phyloP scores from a whole-genome alignment of 2,888 invertebrate species.

The Gymnocheta viridis region DNA sequence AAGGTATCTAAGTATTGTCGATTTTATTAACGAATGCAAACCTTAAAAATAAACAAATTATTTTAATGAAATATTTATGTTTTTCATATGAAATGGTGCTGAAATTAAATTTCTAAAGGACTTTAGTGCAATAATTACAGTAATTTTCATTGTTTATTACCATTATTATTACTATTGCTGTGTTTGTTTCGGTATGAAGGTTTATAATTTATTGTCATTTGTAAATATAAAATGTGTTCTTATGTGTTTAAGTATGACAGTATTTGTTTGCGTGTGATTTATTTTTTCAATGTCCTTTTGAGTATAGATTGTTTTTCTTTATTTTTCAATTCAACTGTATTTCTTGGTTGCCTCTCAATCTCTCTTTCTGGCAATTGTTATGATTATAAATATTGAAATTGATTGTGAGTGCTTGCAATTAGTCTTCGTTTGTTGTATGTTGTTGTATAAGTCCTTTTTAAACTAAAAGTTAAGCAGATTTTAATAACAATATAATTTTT shows the following conservation, averaged over 20 bases:
- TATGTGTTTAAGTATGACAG: background rate
- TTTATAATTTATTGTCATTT: slow-evolving; percentile 4
- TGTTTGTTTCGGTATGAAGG: background rate
- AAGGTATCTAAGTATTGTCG: no score
- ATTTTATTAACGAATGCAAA: no score
- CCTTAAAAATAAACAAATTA: no score
- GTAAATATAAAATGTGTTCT: slow-evolving; percentile 4
- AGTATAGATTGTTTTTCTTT: background rate
- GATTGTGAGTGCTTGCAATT: background rate
- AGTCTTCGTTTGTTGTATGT: background rate
- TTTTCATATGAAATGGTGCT: background rate
- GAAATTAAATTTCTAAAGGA: background rate
- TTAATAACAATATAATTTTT: slow-evolving; percentile 58
- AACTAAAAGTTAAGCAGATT: slow-evolving; percentile 54
- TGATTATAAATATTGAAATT: background rate
- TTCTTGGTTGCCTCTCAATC: background rate
- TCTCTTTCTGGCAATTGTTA: no score
- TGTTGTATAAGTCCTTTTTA: slow-evolving; percentile 3
- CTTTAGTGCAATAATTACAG: slow-evolving; percentile 8
- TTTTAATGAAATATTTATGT: background rate
- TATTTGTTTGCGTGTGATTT: slow-evolving; percentile 14
- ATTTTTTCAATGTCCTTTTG: slow-evolving; percentile 18
- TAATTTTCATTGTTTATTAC: slow-evolving; percentile 62
- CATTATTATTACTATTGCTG: background rate
- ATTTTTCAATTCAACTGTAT: slow-evolving; percentile 23